Evolutionary conservation across 2,113 vertebrate species (phyloP), one percentile per base, ranked within the genome.

Genomic region (Chinchilla lanigera): DNA sequence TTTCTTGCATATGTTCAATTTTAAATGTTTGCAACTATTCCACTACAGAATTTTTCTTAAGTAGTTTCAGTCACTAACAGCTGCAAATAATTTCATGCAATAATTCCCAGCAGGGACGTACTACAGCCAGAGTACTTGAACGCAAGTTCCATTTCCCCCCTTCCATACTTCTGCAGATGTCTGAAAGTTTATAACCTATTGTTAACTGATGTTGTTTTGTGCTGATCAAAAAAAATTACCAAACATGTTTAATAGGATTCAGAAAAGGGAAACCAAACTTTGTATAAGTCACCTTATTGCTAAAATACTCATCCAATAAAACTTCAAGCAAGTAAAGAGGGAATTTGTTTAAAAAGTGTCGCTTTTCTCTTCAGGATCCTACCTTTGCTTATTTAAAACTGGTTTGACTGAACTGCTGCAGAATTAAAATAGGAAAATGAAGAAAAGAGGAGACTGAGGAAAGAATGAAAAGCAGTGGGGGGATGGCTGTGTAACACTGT

Each of bases 51-150:
- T 63, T 94, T 80, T 78, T 93, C 94, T 94, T 92, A 92, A 97
- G 61, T 71, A 91, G 63, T 94, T 96, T 77, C 91, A 98, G 80
- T 92, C 56, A 89, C 93, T 75, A 91, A 89, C 97, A 98, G 97
- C 97, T 98, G 94, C 86, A 96, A 96, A 97, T 93, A 94, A 94
- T 95, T 97, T 94, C 80, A 88, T 80, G 80, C 60, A 93, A 71
- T 86, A 94, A 97, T 93, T 95, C 94, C 90, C 97, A 95, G n/a
- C 50, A 97, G 93, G 86, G 89, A 52, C 69, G 28, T 85, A 75
- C 38, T 73, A 91, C 54, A 96, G 91, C 80, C 90, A 35, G 78
- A 92, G 58, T 80, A 84, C 60, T 94, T 82, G 47, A 95, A 95
- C 91, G 63, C 73, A 94, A 97, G 91, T 94, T 97, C 73, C 86